These are phyloP conservation scores for Hyperoplus immaculatus DNA, from an alignment of 2,797 vertebrate species.

Conservation along the genomic window DNA sequence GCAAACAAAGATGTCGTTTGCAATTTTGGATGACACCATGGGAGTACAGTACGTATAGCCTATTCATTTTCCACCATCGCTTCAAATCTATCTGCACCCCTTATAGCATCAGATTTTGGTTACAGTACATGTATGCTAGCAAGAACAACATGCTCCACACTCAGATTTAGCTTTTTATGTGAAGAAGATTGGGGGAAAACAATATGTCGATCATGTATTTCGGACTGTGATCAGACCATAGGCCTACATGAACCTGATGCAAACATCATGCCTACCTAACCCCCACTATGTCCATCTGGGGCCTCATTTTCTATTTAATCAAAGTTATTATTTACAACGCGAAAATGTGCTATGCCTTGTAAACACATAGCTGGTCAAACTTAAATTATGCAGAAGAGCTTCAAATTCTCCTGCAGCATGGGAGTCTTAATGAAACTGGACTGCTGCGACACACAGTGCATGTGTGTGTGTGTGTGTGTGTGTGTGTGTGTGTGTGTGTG, in stretches of 20 bases:
- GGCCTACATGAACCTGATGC: slow-evolving; percentile 2
- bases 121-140: neutral
- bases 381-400: slow-evolving; percentile 18
- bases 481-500: too few species aligned
- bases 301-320: neutral
- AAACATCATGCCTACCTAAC: neutral
- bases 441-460: slow-evolving; percentile 9
- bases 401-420: slow-evolving; percentile 45
- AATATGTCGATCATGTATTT: neutral
- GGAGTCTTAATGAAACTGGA: slow-evolving; percentile 23
- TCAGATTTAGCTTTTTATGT: neutral
- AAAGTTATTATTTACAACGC: neutral
- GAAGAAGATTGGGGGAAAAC: slow-evolving; percentile 10
- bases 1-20: neutral
- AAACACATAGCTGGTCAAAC: slow-evolving; percentile 22
- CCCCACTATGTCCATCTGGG: neutral
- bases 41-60: neutral
- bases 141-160: neutral
- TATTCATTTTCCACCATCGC: neutral
- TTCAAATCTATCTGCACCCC: slow-evolving; percentile 8
- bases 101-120: slow-evolving; percentile 4
- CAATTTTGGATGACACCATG: neutral
- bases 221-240: neutral
- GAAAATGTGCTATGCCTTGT: neutral
- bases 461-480: too few species aligned